A percentile compares a stretch with the other conserved stretches of the same genome.
These are phyloP conservation scores for Gephyroberyx darwinii DNA, from an alignment of 2,797 vertebrate species.

Conservation along the genomic window DNA sequence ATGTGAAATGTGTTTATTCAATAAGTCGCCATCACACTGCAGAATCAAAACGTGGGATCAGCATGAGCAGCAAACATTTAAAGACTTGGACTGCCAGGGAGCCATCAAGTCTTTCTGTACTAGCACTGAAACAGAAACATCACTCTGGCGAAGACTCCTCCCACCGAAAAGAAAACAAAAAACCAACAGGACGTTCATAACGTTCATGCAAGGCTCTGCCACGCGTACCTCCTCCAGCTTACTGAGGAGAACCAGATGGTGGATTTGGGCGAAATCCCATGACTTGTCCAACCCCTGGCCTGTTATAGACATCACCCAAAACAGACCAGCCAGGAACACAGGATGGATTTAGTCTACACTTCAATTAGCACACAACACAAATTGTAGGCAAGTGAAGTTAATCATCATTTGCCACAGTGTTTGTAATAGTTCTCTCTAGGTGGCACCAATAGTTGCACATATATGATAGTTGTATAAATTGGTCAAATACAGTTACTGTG, in stretches of 20 bases:
- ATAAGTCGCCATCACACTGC: background rate
- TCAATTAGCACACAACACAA: background rate
- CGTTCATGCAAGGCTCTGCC: constrained; percentile 64
- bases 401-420: background rate
- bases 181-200: constrained; percentile 23
- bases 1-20: background rate
- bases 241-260: constrained; percentile 83
- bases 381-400: background rate
- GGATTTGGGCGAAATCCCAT: constrained; percentile 49
- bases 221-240: constrained; percentile 67
- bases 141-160: background rate
- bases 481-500: background rate
- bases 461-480: background rate
- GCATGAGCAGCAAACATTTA: background rate
- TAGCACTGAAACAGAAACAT: background rate
- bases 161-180: background rate
- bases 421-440: background rate
- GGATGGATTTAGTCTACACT: background rate
- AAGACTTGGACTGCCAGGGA: background rate
- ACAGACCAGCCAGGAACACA: constrained; percentile 19
- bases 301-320: constrained; percentile 6
- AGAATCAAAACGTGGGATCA: background rate
- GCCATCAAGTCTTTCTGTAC: background rate
- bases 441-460: background rate
- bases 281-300: constrained; percentile 42